Conservation (phyloP, 2,113 vertebrate genomes). For the Caracal caracal region DNA sequence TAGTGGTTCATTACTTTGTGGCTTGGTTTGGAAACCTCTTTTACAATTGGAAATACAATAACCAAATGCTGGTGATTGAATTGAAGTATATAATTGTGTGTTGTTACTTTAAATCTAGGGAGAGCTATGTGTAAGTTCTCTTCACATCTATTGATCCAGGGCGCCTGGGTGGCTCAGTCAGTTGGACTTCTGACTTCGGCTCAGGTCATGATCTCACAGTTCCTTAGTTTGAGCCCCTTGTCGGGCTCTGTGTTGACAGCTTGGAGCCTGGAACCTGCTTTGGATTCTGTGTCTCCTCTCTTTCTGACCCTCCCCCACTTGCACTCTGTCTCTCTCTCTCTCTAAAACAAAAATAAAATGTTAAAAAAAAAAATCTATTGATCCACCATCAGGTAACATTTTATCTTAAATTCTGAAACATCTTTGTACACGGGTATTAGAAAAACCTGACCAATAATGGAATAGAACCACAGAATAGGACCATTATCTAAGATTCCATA, state of each 20-base stretch:
- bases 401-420: conserved; percentile 21
- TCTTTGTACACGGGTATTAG: not conserved
- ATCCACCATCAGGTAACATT: not conserved
- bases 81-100: not conserved
- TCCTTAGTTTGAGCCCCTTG: rapidly evolving
- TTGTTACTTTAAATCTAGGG: not conserved
- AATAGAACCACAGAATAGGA: not conserved
- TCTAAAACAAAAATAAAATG: no score
- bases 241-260: no score
- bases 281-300: no score
- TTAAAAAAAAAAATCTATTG: not conserved
- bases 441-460: not conserved
- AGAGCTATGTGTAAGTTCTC: not conserved
- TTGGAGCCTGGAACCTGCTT: no score
- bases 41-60: not conserved
- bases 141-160: not conserved
- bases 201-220: no score
- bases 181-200: no score
- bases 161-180: no score
- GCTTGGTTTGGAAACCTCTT: not conserved
- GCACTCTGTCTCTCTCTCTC: no score
- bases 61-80: not conserved
- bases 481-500: not conserved
- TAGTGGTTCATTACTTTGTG: not conserved
- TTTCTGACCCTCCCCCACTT: no score